Evolutionary conservation across 2,797 vertebrate genomes (phyloP).

Genomic region (Parauchenoglanis punctatus): DNA sequence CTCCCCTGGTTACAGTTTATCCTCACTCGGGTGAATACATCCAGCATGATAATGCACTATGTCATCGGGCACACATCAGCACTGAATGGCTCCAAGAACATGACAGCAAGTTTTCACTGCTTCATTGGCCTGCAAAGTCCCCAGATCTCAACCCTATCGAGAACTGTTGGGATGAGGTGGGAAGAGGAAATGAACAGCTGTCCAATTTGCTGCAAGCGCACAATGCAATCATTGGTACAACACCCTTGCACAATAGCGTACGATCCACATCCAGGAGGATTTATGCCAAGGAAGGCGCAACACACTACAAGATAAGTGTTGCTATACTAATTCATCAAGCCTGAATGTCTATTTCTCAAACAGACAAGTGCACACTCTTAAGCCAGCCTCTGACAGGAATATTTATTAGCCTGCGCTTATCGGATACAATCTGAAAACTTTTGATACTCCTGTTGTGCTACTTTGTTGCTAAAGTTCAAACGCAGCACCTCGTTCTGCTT

Average conservation of each 20-base stretch:
- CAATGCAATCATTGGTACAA: not conserved
- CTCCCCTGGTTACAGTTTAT: constrained; percentile 36
- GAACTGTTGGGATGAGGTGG: not conserved
- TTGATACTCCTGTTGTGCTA: constrained; percentile 37
- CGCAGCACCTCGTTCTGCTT: constrained; percentile 49
- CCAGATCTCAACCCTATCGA: not conserved
- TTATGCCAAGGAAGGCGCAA: not conserved
- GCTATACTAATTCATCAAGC: not conserved
- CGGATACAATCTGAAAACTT: constrained; percentile 35
- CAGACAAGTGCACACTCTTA: not conserved
- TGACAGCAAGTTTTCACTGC: constrained; percentile 26
- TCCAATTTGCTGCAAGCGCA: not conserved
- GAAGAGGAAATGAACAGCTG: not conserved
- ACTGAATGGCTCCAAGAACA: constrained; percentile 21
- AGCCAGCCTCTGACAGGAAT: not conserved
- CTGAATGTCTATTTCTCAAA: not conserved
- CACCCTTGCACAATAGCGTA: not conserved
- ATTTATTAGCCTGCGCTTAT: constrained; percentile 16
- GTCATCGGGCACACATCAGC: constrained; percentile 40
- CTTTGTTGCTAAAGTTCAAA: constrained; percentile 43
- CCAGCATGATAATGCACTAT: constrained; percentile 31
- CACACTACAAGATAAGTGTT: not conserved
- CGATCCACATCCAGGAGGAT: not conserved
- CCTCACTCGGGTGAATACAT: constrained; percentile 35
- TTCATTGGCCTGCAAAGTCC: not conserved